These are phyloP conservation scores for Agrochola lychnidis DNA, from an alignment of 2,888 invertebrate genomes.

Conservation along the genomic window DNA sequence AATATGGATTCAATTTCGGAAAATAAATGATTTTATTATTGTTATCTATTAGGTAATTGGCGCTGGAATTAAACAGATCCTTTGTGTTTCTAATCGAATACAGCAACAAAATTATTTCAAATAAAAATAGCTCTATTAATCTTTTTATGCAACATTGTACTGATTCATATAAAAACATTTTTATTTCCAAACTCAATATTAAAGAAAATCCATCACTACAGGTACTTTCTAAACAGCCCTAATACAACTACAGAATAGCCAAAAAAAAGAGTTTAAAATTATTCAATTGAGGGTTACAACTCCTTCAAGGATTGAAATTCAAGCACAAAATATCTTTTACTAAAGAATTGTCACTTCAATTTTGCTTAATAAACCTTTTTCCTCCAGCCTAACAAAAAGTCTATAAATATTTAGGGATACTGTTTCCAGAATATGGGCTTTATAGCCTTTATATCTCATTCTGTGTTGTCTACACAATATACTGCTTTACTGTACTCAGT, in stretches of 20 bases:
- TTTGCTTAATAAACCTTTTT: slow-evolving; percentile 51
- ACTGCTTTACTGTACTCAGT: slow-evolving; percentile 62
- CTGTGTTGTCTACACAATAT: slow-evolving; percentile 61
- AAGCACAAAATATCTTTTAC: slow-evolving; percentile 14
- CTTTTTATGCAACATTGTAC: neutral
- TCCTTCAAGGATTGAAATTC: slow-evolving; percentile 3
- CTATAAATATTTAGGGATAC: slow-evolving; percentile 66
- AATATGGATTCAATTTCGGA: neutral
- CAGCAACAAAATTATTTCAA: neutral
- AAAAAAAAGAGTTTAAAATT: neutral
- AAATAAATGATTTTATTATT: neutral
- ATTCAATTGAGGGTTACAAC: neutral
- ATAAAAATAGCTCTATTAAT: no score
- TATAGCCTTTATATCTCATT: slow-evolving; percentile 64
- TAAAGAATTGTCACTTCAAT: slow-evolving; percentile 44
- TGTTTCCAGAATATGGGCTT: slow-evolving; percentile 56
- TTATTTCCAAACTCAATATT: neutral
- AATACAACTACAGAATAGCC: neutral
- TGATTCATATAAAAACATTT: neutral
- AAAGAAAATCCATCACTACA: neutral
- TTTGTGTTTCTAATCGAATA: neutral
- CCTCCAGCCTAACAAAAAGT: slow-evolving; percentile 43
- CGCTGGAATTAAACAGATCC: neutral
- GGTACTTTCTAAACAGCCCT: neutral
- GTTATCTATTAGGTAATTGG: neutral